These are phyloP conservation scores for Lasiurus borealis DNA, from an alignment of 2,113 vertebrate genomes.

Conservation along the genomic window DNA sequence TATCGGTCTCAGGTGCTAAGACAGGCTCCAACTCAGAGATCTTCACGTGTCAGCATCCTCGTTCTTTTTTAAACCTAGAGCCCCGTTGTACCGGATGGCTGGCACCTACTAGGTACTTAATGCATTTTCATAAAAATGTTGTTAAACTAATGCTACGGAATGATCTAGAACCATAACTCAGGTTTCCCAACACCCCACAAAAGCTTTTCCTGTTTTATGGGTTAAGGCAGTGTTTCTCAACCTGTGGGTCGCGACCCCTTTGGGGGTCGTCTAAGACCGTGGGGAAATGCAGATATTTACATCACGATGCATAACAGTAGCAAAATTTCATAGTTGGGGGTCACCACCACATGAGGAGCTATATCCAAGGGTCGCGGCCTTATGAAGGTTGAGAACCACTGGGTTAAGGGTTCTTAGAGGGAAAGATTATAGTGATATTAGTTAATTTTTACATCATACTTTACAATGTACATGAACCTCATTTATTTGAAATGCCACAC, in stretches of 20 bases:
- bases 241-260: no score
- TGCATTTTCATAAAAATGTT: conserved; percentile 17
- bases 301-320: no score
- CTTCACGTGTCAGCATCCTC: conserved; percentile 88
- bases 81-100: background rate
- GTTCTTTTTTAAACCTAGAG: background rate
- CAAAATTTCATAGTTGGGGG: no score
- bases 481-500: conserved; percentile 34
- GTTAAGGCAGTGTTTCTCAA: no score
- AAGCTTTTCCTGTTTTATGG: background rate
- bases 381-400: no score
- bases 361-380: no score
- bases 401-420: background rate
- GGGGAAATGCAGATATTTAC: no score
- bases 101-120: background rate
- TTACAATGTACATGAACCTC: background rate
- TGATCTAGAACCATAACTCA: background rate
- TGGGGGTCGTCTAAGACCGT: no score
- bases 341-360: no score
- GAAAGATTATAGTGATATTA: background rate
- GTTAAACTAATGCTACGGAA: background rate
- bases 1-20: conserved; percentile 83
- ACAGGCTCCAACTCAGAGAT: conserved; percentile 83
- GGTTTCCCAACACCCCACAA: background rate
- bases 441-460: conserved; percentile 15